Conservation (phyloP, 1,140 invertebrate genomes). For the Temnothorax nylanderi region DNA sequence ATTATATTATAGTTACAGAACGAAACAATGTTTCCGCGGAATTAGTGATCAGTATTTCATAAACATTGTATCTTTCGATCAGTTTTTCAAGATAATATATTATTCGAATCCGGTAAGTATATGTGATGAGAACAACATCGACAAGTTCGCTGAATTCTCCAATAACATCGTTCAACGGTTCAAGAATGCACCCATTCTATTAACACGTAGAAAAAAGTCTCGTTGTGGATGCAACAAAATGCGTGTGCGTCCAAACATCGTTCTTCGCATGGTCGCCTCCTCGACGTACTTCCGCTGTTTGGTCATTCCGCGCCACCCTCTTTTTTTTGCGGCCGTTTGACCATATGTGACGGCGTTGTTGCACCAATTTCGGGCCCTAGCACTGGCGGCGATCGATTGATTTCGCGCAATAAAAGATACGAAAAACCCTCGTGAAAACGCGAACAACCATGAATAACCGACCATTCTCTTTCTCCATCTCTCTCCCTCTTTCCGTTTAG, state of each 20-base stretch:
- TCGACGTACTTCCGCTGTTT: conserved; percentile 75
- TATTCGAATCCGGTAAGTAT: neutral
- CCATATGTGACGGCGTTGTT: conserved; percentile 81
- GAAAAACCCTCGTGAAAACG: conserved; percentile 65
- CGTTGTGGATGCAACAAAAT: conserved; percentile 52
- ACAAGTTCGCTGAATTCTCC: neutral
- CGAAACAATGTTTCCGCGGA: neutral
- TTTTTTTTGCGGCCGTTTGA: conserved; percentile 83
- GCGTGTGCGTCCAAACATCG: conserved; percentile 52
- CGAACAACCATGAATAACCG: conserved; percentile 59
- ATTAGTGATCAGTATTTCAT: neutral
- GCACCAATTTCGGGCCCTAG: conserved; percentile 32
- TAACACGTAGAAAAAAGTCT: conserved; percentile 26
- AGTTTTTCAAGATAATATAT: no score
- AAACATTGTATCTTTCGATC: neutral
- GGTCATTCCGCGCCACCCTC: conserved; percentile 83
- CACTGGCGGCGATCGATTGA: conserved; percentile 62
- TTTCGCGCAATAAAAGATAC: conserved; percentile 73
- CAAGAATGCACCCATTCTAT: neutral
- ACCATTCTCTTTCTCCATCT: conserved; percentile 24
- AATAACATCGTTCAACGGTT: neutral
- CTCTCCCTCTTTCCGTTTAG: conserved; percentile 56
- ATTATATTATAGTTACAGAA: neutral
- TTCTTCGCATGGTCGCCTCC: conserved; percentile 55
- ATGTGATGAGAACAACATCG: neutral